Percentiles rank a stretch among this genome's conserved stretches.
phyloP scores from a whole-genome alignment of 2,797 vertebrate genomes.

The Busarellus nigricollis region DNA sequence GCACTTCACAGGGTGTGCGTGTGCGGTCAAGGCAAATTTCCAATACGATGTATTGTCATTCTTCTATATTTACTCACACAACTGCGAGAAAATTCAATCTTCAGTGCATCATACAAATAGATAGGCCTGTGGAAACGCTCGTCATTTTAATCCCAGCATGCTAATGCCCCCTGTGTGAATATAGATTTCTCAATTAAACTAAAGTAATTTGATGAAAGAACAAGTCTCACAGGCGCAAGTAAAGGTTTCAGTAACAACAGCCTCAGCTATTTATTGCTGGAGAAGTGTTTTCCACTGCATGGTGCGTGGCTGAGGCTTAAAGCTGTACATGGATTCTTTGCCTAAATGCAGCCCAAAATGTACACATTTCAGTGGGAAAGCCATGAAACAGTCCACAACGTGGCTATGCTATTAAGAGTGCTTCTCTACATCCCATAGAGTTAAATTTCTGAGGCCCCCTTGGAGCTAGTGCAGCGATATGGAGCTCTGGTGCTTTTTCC shows the following conservation, averaged over 20 bases:
- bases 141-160: conserved; percentile 61
- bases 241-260: conserved; percentile 19
- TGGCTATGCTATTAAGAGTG: background rate
- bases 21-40: conserved; percentile 57
- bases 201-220: conserved; percentile 66
- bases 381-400: background rate
- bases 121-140: conserved; percentile 33
- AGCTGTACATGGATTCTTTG: background rate
- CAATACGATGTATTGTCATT: conserved; percentile 14
- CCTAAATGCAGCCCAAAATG: background rate
- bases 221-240: conserved; percentile 11
- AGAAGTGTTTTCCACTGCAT: background rate
- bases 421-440: background rate
- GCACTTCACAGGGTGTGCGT: background rate
- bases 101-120: conserved; percentile 34
- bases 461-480: background rate
- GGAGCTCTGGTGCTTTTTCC: background rate
- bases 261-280: background rate
- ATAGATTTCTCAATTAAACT: conserved; percentile 74
- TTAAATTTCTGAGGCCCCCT: background rate
- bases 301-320: background rate
- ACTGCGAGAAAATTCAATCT: conserved; percentile 44
- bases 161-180: conserved; percentile 39
- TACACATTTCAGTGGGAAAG: background rate
- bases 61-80: conserved; percentile 49